These are phyloP conservation scores for Dromaius novaehollandiae DNA, from an alignment of 2,113 vertebrate genomes.

Conservation along the genomic window DNA sequence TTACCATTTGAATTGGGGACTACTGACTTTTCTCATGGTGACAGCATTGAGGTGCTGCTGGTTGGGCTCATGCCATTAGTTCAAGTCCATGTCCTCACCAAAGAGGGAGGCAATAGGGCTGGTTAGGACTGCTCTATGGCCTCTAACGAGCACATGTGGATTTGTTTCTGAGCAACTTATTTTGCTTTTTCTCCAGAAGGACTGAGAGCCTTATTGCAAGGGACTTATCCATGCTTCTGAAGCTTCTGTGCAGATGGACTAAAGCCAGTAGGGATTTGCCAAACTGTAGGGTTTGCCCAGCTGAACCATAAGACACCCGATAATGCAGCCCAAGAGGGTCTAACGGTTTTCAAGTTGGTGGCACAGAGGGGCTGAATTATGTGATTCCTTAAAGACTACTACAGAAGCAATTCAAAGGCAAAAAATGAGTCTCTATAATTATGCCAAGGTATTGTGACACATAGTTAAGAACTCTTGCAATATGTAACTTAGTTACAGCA, in stretches of 20 bases:
- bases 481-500: background rate
- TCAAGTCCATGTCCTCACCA: background rate
- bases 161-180: background rate
- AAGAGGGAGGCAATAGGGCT: background rate
- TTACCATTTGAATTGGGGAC: background rate
- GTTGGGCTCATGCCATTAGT: background rate
- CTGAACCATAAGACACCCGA: rapidly evolving
- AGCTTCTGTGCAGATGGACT: background rate
- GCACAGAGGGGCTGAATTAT: rapidly evolving
- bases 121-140: background rate
- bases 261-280: background rate
- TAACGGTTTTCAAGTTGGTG: background rate
- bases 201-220: background rate
- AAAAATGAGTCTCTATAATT: background rate
- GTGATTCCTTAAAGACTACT: background rate
- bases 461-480: background rate
- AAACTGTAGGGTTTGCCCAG: background rate
- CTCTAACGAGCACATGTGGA: background rate
- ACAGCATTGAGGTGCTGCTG: background rate
- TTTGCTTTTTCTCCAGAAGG: background rate
- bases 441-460: background rate
- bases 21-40: background rate
- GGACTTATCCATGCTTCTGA: background rate
- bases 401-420: background rate
- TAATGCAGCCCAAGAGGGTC: background rate